Base-by-base conservation (phyloP, 2,797 vertebrate genomes). In the Microchirus variegatus region DNA sequence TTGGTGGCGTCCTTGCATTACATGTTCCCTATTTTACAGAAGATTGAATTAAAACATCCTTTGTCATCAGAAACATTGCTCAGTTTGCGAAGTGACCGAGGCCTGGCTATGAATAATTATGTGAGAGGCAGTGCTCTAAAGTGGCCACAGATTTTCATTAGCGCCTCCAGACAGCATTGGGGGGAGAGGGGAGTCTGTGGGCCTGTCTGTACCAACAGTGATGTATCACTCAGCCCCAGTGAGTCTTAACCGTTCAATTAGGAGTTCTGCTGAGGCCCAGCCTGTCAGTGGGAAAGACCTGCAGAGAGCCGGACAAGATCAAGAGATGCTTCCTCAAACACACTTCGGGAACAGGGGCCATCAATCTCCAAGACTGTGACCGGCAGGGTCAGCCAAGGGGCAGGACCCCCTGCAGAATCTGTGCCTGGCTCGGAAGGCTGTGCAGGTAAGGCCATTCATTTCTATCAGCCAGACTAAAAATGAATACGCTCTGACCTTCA, bases 241-340 rank as follows among this genome's bases (percentile, higher is more conserved):
- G 76, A 87, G 87, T 87, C 86, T 80, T 85, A 87, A 87, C 89
- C 68, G 84, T 90, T 91, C 87, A 91, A 91, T 92, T 91, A 91
- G 86, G 77, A 82, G 81, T 81, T 75, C 80, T 73, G 86, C 86
- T 57, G 82, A 89, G 84, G 77, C 81, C 77, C 60, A 2, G 75
- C 70, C 85, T 87, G 87, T 81, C 88, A 81, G 71, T 40, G 75
- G 69, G 67, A 78, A 64, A 80, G 77, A 86, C 80, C 79, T 59
- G 75, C 67, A 43, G 79, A 87, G 83, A 84, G 73, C 63, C 46
- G 81, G 83, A 85, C 86, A 81, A 90, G 85, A 91, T 90, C 88
- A 92, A 91, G 83, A 89, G 77, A 82, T 16, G 82, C 87, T 90
- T 91, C 82, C 86, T 90, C 84, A 83, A 89, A 86, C 85, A 79